These are phyloP conservation scores for Catocala fraxini DNA, from an alignment of 2,888 invertebrate species.

Conservation along the genomic window DNA sequence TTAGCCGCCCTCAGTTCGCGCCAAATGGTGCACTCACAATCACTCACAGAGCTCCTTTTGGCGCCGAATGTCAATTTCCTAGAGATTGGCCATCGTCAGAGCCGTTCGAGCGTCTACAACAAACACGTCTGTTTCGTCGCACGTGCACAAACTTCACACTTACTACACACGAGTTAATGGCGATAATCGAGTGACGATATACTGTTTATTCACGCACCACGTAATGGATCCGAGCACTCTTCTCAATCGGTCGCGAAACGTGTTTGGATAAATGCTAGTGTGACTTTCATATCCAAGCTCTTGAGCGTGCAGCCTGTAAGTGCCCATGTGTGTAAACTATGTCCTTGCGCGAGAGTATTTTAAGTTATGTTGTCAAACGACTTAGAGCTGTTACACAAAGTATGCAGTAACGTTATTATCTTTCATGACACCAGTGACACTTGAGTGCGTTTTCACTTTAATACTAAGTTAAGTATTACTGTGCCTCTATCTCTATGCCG, in stretches of 20 bases:
- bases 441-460: conserved; percentile 38
- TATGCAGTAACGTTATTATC: conserved; percentile 53
- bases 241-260: conserved; percentile 79
- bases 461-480: conserved; percentile 31
- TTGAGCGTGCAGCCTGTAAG: conserved; percentile 56
- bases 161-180: conserved; percentile 53
- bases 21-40: conserved; percentile 72
- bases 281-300: conserved; percentile 78
- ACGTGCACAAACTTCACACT: conserved; percentile 29
- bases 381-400: conserved; percentile 48
- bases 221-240: conserved; percentile 81
- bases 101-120: conserved; percentile 63
- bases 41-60: conserved; percentile 71
- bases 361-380: conserved; percentile 52
- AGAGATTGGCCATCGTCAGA: conserved; percentile 71
- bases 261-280: conserved; percentile 81
- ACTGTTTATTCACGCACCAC: conserved; percentile 73
- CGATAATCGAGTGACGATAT: conserved; percentile 63
- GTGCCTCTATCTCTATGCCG: conserved; percentile 8
- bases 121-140: conserved; percentile 50
- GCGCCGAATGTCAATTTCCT: conserved; percentile 82
- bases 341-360: conserved; percentile 52
- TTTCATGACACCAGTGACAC: conserved; percentile 46
- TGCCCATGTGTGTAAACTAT: conserved; percentile 57
- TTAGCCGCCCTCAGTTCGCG: conserved; percentile 67